Evolutionary conservation across 1,140 invertebrate species (phyloP), one percentile per base, ranked within the genome.

Genomic region (Drosophila tropicalis): DNA sequence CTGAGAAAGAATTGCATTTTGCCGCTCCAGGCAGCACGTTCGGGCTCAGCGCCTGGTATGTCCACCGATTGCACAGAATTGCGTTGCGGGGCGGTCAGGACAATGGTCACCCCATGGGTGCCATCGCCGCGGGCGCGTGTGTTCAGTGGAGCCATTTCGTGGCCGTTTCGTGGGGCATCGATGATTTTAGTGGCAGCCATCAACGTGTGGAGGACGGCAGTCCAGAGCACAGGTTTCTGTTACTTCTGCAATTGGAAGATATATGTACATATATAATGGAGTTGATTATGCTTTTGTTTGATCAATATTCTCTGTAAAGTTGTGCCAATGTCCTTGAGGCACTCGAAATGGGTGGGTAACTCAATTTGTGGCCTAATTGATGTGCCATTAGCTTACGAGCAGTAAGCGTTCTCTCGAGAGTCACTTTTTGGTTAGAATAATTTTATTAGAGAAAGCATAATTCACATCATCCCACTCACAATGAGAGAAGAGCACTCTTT

Each of bases 1-100:
- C 96, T 97, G 71, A 98, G 94, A 92, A 98, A 96, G 92, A 98
- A 98, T 92, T 98, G 97, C 93, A 97, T 94, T 91, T 98, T 97
- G 51, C 95, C 95, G 51, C 95, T 95, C 96, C 96, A 97, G 69
- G 95, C 95, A 3, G 96, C 95, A 9, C 96, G 92, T 67, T 96
- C 95, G 70, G 84, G 73, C 36, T 93, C 92, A 32, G 68, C 76
- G 0, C 82, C 81, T 1, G 93, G 93, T 29, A 93, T 92, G 44
- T 91, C 90, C 40, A 86, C 87, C 41, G 93, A 94, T 63, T 93
- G 92, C 60, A 94, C 93, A n/a, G 93, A 94, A 61, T 93, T 93
- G 25, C 93, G 85, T 60, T 93, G 92, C 17, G 92, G 82, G 10
- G 76, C 93, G 73, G 93, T 93, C 3, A 94, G 89, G 1, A 95